These are phyloP conservation scores for Caenorhabditis brenneri DNA, from an alignment of 1,140 invertebrate genomes.

Conservation along the genomic window DNA sequence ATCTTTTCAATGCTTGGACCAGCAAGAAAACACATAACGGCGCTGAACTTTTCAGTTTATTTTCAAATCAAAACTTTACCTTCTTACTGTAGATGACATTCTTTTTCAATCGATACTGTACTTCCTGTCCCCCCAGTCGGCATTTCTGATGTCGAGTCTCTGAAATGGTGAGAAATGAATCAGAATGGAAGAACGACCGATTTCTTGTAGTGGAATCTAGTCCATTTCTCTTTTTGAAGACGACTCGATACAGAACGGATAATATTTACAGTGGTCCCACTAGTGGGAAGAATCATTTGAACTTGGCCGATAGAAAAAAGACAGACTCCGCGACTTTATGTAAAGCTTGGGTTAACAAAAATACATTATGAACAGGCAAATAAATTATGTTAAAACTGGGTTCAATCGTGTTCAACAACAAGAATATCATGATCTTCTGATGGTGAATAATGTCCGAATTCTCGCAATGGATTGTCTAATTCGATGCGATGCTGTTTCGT, in stretches of 20 bases:
- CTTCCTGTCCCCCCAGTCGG: no score
- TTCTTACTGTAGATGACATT: background rate
- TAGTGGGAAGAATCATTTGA: no score
- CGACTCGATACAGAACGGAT: background rate
- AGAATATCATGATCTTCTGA: slow-evolving; percentile 32
- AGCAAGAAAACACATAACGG: background rate
- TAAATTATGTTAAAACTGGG: background rate
- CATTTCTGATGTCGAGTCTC: no score
- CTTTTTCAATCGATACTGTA: background rate
- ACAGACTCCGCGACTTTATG: no score
- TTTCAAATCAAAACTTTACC: no score
- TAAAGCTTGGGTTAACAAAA: background rate
- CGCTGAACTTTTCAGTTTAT: background rate
- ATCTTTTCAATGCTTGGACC: background rate
- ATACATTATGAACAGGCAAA: background rate
- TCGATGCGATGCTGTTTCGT: slow-evolving; percentile 9
- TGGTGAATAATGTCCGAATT: slow-evolving; percentile 5
- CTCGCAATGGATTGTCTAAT: background rate
- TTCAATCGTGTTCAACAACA: slow-evolving; percentile 36
- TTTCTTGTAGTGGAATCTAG: no score
- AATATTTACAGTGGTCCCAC: no score
- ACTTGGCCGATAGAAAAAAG: no score
- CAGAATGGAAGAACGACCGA: no score
- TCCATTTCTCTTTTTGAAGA: no score
- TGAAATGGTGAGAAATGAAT: no score